Evolutionary conservation across 2,797 vertebrate species (phyloP), one percentile per base, ranked within the genome.

Genomic region (Melanotaenia maccullochi): DNA sequence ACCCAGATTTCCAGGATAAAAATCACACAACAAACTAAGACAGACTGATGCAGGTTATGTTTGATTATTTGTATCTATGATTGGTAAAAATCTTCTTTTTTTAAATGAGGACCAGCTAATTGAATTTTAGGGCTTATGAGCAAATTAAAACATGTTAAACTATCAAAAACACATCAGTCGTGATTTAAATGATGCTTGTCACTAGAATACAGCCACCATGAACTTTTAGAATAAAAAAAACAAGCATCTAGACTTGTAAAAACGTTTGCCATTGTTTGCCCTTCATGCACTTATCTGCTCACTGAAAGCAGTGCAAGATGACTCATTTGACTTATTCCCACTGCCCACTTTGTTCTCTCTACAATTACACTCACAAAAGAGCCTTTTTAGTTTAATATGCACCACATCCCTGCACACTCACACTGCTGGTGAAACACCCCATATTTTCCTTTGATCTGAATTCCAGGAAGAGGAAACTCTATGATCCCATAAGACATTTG

Each of bases 381-480:
- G 68, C 64, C 76, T 84, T 87, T 87, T 84, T 83, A 85, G 80
- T 68, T 84, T 87, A 79, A 82, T 77, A 75, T 22, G 40, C 63
- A 63, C 65, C 24, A 0, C 38, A 14, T 63, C 40, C 44, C 28
- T 22, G 69, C 9, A 33, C 58, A 44, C 62, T 74, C 71, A 56
- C 2, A 18, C 36, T 1, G 16, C 33, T 3, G 13, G 32, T 35
- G 25, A 60, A 62, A 55, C 20, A 44, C 71, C 44, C 71, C 5
- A 1, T 58, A 28, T 42, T n/a, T 36, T 61, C 14, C 76, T 86
- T 22, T 74, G 64, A 79, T 77, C 68, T 38, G 3, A 1, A 51
- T 66, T 84, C 79, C 71, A 80, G 25, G 40, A 60, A 63, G 42
- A 78, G 66, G 59, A 87, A 82, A 73, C 82, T 49, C 61, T 58